Evolutionary conservation across 2,113 vertebrate genomes (phyloP).

Genomic region (Malurus elegans): DNA sequence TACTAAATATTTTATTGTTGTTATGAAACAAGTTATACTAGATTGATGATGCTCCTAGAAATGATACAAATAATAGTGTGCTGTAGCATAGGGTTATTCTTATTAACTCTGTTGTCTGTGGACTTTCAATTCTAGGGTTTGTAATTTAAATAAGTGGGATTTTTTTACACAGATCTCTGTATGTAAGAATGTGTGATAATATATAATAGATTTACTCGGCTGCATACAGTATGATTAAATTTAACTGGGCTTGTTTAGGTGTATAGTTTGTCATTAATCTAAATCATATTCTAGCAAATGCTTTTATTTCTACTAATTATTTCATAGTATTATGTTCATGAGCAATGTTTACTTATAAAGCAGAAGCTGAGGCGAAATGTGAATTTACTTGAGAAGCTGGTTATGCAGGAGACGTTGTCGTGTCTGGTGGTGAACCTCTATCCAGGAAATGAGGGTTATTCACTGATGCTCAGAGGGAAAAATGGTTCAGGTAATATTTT

Average conservation of each 20-base stretch:
- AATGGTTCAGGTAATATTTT: conserved; percentile 91
- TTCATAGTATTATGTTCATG: conserved; percentile 57
- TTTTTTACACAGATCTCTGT: neutral
- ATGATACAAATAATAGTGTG: neutral
- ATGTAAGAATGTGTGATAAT: neutral
- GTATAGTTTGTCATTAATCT: neutral
- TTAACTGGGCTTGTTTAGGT: neutral
- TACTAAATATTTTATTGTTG: neutral
- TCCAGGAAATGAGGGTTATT: conserved; percentile 97
- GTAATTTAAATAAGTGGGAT: neutral
- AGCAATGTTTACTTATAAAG: conserved; percentile 73
- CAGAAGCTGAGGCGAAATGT: conserved; percentile 98
- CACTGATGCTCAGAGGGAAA: conserved; percentile 98
- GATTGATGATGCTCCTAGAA: neutral
- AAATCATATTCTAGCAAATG: neutral
- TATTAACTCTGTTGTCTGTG: neutral
- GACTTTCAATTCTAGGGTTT: neutral
- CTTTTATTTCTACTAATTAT: neutral
- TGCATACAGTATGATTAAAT: neutral
- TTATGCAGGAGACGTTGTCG: conserved; percentile 93
- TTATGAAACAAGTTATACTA: neutral
- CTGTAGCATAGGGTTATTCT: neutral
- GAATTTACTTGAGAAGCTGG: conserved; percentile 97
- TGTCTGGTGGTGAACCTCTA: conserved; percentile 98
- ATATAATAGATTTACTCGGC: neutral